phyloP scores from a whole-genome alignment of 2,888 invertebrate species.

The Xanthorhoe spadicearia region DNA sequence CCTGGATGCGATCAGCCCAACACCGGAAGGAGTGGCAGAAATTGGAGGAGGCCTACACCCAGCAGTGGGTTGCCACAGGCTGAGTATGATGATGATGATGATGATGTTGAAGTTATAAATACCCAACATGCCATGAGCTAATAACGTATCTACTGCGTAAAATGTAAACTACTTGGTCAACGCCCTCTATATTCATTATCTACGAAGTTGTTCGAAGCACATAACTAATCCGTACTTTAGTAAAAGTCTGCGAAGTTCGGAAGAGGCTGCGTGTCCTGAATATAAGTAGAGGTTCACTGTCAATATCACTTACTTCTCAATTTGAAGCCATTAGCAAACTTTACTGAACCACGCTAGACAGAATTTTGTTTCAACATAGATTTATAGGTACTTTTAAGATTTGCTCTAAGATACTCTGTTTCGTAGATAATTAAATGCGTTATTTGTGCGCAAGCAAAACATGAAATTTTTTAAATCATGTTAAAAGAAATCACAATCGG shows the following conservation, averaged over 20 bases:
- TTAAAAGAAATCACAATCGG: too few relatives aligned
- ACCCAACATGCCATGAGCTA: background rate
- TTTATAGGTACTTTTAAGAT: slow-evolving; percentile 17
- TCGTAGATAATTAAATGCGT: too few relatives aligned
- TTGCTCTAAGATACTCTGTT: too few relatives aligned
- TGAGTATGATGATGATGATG: too few relatives aligned
- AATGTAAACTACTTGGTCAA: background rate
- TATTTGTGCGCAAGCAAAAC: too few relatives aligned
- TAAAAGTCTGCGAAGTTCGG: slow-evolving; percentile 54
- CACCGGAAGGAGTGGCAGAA: too few relatives aligned
- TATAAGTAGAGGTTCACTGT: slow-evolving; percentile 44
- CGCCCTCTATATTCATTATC: background rate
- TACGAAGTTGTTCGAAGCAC: slow-evolving; percentile 27
- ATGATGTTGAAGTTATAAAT: too few relatives aligned
- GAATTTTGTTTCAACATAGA: slow-evolving; percentile 25
- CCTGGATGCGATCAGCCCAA: too few relatives aligned
- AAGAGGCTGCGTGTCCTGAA: slow-evolving; percentile 54
- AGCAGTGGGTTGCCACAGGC: too few relatives aligned
- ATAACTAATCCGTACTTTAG: slow-evolving; percentile 35
- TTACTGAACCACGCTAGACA: slow-evolving; percentile 31
- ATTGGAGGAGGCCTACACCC: too few relatives aligned
- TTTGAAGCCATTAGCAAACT: slow-evolving; percentile 49
- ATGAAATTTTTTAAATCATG: too few relatives aligned
- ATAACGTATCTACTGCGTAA: background rate
- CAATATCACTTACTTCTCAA: slow-evolving; percentile 55